Percentiles rank a stretch among this genome's conserved stretches.
Evolutionary conservation across 2,113 vertebrate species (phyloP).

Genomic region (Malurus elegans): DNA sequence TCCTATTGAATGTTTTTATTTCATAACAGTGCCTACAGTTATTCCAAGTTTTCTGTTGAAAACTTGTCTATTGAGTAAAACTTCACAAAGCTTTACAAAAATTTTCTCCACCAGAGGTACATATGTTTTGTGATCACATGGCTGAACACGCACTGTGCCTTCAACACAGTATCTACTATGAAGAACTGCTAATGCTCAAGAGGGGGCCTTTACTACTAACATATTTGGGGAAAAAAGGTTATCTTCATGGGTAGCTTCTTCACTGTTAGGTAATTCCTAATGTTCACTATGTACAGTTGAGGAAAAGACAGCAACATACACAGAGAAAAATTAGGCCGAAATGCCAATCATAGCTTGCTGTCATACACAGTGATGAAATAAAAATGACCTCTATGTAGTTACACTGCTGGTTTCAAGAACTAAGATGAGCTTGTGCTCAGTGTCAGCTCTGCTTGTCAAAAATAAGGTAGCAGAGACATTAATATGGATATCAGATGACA

Average conservation of each 20-base stretch:
- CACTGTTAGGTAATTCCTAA: neutral
- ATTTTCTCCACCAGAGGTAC: neutral
- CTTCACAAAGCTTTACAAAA: neutral
- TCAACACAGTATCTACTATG: neutral
- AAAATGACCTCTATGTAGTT: neutral
- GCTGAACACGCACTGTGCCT: neutral
- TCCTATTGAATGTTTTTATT: neutral
- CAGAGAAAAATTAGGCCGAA: neutral
- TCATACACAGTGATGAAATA: neutral
- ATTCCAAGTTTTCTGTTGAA: neutral
- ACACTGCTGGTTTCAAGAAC: neutral
- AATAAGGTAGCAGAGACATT: neutral
- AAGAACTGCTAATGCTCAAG: neutral
- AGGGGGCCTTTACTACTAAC: neutral
- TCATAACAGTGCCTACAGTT: neutral
- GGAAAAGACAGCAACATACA: neutral
- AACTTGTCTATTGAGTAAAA: neutral
- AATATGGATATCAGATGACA: neutral
- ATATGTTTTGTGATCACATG: neutral
- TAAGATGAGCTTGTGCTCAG: neutral
- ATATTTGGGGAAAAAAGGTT: neutral
- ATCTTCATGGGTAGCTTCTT: neutral
- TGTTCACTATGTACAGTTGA: neutral
- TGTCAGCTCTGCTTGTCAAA: conserved; percentile 5
- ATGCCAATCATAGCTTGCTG: neutral